Base-by-base conservation (phyloP, 2,888 invertebrate genomes). In the Ochropacha duplaris region DNA sequence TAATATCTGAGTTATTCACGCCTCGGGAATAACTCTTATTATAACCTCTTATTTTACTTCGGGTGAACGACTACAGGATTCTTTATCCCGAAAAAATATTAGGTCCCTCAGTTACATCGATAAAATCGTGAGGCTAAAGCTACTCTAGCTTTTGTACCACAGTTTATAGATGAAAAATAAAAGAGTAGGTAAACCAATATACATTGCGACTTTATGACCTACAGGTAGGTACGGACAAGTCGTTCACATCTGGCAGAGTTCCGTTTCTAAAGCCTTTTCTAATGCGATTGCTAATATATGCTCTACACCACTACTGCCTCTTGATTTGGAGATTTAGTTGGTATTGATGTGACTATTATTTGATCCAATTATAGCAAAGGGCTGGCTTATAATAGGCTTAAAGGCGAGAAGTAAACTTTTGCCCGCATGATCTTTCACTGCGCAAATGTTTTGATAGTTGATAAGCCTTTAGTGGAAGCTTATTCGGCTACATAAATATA, bases 241-340 rank as follows among this genome's bases (percentile, higher is more conserved):
- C 66, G 62, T 65, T 67, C 65, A 57, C 68, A 60, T 58, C 60
- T 58, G 58, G 54, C 54, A 61, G 64, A 60, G 66, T 60, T 57
- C 61, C 60, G 59, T 58, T 62, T 60, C 70, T 9, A 19, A 44
- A 44, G 44, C 44, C 44, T 44, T 19, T 44, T 44, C 39, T 69
- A 74, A 69, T 66, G 71, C 65, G 61, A 61, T 58, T 60, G 57
- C 62, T 66, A 73, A 74, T 75, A 70, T 72, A 75, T 54, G 60
- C 67, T 61, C 57, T 55, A 55, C 61, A 60, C 59, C 50, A 60
- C n/a, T 64, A 54, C 19, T 19, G 57, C 69, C 61, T 61, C 69
- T 65, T 72, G 71, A 70, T 72, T 62, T 58, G 66, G 58, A 60
- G 66, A 65, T 66, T 65, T 68, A 60, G 62, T 60, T 44, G 0